Conservation (phyloP, 2,888 invertebrate genomes). For the Pyrochroa serraticornis region DNA sequence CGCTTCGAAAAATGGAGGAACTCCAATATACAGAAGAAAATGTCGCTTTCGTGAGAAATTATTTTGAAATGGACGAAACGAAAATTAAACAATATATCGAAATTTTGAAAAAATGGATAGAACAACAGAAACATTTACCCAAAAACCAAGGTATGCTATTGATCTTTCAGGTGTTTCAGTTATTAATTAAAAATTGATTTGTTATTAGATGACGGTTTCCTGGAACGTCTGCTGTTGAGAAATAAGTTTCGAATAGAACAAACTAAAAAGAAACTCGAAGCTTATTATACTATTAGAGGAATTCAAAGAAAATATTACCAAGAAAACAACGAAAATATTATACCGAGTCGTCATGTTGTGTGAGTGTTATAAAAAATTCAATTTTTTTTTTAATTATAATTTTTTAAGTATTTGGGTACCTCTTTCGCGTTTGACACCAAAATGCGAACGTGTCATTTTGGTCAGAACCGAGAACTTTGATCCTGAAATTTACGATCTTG, state of each 20-base stretch:
- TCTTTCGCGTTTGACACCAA: too few relatives aligned
- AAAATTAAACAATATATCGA: neutral
- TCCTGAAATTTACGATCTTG: too few relatives aligned
- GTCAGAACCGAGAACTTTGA: too few relatives aligned
- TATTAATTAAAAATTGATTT: too few relatives aligned
- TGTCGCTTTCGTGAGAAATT: constrained; percentile 3
- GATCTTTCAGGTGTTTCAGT: too few relatives aligned
- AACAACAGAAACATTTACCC: neutral
- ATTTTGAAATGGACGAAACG: neutral
- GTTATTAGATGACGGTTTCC: neutral
- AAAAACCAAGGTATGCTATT: neutral
- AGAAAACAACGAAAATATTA: too few relatives aligned
- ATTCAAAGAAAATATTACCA: too few relatives aligned
- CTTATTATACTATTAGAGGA: constrained; percentile 1
- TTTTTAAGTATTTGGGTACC: too few relatives aligned
- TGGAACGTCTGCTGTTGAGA: constrained; percentile 4
- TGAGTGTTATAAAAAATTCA: too few relatives aligned
- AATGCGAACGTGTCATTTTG: too few relatives aligned
- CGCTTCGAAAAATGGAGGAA: neutral
- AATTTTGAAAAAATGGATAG: neutral
- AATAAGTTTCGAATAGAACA: constrained; percentile 13
- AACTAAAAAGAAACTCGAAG: constrained; percentile 8
- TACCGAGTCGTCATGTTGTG: too few relatives aligned
- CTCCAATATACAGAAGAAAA: constrained; percentile 8
- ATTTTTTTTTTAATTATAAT: too few relatives aligned